These are phyloP conservation scores for Cyprinodon variegatus DNA, from an alignment of 2,113 vertebrate genomes.

Conservation along the genomic window DNA sequence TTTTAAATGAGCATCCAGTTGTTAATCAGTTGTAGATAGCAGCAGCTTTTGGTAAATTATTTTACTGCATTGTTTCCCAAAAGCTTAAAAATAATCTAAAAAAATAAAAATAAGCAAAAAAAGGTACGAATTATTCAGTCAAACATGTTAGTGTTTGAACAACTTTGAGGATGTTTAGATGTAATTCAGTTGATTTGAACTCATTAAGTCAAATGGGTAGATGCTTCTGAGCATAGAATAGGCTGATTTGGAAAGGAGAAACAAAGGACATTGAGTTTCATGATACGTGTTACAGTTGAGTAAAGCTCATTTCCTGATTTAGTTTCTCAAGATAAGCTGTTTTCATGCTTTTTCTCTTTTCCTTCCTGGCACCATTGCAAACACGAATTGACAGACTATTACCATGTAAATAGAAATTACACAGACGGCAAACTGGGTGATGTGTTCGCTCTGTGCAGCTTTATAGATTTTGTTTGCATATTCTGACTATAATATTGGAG, in stretches of 20 bases:
- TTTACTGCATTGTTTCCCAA: slow-evolving; percentile 19
- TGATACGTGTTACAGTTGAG: slow-evolving; percentile 16
- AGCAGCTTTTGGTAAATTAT: slow-evolving; percentile 25
- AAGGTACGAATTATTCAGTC: slow-evolving; percentile 20
- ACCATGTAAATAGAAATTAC: slow-evolving; percentile 57
- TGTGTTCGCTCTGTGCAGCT: slow-evolving; percentile 39
- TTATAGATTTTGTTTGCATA: slow-evolving; percentile 18
- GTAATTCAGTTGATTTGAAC: slow-evolving; percentile 22
- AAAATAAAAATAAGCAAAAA: slow-evolving; percentile 25
- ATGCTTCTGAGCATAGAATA: slow-evolving; percentile 1
- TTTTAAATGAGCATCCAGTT: slow-evolving; percentile 7
- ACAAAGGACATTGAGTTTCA: slow-evolving; percentile 2
- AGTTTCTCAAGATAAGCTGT: slow-evolving; percentile 43
- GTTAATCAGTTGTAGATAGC: slow-evolving; percentile 15
- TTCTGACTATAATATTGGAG: slow-evolving; percentile 13
- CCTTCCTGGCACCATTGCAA: slow-evolving; percentile 27
- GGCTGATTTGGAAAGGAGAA: slow-evolving; percentile 18
- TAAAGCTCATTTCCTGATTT: slow-evolving; percentile 32
- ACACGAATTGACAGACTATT: slow-evolving; percentile 53
- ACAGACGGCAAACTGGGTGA: slow-evolving; percentile 33
- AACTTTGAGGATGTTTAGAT: slow-evolving; percentile 34
- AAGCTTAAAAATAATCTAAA: slow-evolving; percentile 33
- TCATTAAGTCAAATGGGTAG: slow-evolving; percentile 27
- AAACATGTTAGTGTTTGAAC: slow-evolving; percentile 25
- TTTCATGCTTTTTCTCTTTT: slow-evolving; percentile 33